Percentiles rank a stretch among this genome's conserved stretches.
phyloP scores from a whole-genome alignment of 2,113 vertebrate species.

The Channa argus region DNA sequence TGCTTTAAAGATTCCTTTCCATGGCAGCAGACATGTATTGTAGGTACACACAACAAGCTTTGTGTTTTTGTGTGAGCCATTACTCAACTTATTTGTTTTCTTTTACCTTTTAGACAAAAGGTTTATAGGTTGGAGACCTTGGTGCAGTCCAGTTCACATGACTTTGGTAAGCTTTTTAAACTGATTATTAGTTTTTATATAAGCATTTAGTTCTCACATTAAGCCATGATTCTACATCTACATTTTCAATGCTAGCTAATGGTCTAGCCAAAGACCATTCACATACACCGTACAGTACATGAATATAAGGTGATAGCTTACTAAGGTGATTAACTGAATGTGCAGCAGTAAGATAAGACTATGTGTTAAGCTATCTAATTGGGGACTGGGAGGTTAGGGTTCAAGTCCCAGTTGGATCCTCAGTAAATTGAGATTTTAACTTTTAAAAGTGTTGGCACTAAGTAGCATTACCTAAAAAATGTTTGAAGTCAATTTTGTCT shows the following conservation, averaged over 20 bases:
- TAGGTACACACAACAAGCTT: too few species aligned
- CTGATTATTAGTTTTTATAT: background rate
- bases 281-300: background rate
- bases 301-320: background rate
- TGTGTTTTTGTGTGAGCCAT: too few species aligned
- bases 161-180: slow-evolving; percentile 90
- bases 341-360: background rate
- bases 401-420: background rate
- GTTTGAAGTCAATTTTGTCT: too few species aligned
- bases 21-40: too few species aligned
- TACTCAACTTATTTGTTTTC: slow-evolving; percentile 11
- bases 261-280: background rate
- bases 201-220: background rate
- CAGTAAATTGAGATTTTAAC: background rate
- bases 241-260: too few species aligned
- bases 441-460: background rate
- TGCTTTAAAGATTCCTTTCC: background rate
- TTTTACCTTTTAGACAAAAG: slow-evolving; percentile 87
- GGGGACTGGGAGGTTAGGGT: background rate
- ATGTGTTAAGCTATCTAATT: background rate
- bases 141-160: slow-evolving; percentile 85
- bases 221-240: too few species aligned
- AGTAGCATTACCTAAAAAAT: background rate
- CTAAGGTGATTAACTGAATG: background rate
- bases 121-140: slow-evolving; percentile 88